Percentiles rank a stretch among this genome's conserved stretches.
Evolutionary conservation across 2,888 invertebrate genomes (phyloP).

Genomic region (Zaprionus obscuricornis): DNA sequence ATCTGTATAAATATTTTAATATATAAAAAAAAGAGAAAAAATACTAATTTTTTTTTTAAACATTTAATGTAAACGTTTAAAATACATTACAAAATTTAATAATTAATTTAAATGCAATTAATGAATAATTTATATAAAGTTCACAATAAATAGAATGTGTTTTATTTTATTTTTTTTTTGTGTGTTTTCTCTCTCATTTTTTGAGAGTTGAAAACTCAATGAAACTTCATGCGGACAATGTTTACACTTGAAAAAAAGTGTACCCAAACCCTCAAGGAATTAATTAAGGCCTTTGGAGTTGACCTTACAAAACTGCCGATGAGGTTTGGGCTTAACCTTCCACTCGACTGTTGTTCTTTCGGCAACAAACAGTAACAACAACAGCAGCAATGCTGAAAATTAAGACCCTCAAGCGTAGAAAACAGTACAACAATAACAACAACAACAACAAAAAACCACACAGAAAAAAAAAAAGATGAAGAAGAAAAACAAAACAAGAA

Average conservation of each 20-base stretch:
- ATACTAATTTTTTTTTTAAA: too few relatives aligned
- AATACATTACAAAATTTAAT: too few relatives aligned
- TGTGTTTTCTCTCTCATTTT: too few relatives aligned
- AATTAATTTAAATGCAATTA: too few relatives aligned
- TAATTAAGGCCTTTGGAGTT: slow-evolving; percentile 57
- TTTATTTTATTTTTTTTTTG: too few relatives aligned
- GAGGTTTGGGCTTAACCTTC: slow-evolving; percentile 57
- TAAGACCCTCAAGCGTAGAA: slow-evolving; percentile 62
- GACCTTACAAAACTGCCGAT: slow-evolving; percentile 22
- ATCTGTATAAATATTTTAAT: too few relatives aligned
- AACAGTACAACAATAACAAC: slow-evolving; percentile 26
- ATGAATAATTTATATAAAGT: too few relatives aligned
- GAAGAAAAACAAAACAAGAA: slow-evolving; percentile 3
- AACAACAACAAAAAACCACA: slow-evolving; percentile 8
- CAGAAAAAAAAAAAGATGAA: slow-evolving; percentile 7
- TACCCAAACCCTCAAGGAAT: slow-evolving; percentile 42
- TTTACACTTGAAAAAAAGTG: slow-evolving; percentile 34
- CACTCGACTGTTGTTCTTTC: slow-evolving; percentile 28
- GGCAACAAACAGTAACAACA: slow-evolving; percentile 34
- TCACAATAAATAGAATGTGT: too few relatives aligned
- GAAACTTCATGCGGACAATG: slow-evolving; percentile 11
- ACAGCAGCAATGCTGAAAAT: slow-evolving; percentile 66
- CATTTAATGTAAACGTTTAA: too few relatives aligned
- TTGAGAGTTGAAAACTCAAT: too few relatives aligned
- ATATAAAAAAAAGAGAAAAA: too few relatives aligned